These are phyloP conservation scores for Cyphomyrmex costatus DNA, from an alignment of 1,140 invertebrate genomes.

Conservation along the genomic window DNA sequence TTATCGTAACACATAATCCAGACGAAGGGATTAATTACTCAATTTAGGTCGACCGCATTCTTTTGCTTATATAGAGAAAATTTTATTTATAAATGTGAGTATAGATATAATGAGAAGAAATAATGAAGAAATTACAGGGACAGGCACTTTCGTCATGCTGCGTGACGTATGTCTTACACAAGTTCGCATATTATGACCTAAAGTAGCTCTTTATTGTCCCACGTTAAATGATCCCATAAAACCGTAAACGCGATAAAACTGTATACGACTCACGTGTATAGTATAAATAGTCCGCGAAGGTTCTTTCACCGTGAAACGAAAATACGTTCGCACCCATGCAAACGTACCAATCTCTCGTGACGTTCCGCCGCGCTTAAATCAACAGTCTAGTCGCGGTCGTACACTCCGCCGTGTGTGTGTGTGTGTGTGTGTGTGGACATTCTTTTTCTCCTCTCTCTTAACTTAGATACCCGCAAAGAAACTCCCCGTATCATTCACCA, in stretches of 20 bases:
- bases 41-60: background rate
- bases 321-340: conserved; percentile 73
- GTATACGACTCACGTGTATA: conserved; percentile 65
- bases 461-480: conserved; percentile 65
- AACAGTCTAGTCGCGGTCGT: conserved; percentile 72
- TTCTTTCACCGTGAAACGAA: conserved; percentile 73
- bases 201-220: conserved; percentile 71
- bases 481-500: conserved; percentile 50
- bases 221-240: conserved; percentile 69
- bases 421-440: too few relatives aligned
- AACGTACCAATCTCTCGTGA: conserved; percentile 73
- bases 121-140: conserved; percentile 21
- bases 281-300: conserved; percentile 73
- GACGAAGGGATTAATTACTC: conserved; percentile 5
- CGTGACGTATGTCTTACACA: conserved; percentile 2
- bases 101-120: background rate
- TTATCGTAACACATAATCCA: background rate
- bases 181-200: conserved; percentile 56
- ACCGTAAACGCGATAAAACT: conserved; percentile 68
- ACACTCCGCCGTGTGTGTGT: conserved; percentile 55
- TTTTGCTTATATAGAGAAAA: background rate
- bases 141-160: conserved; percentile 35
- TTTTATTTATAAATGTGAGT: background rate
- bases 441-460: conserved; percentile 51
- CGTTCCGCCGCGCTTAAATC: conserved; percentile 72